Evolutionary conservation across 2,113 vertebrate genomes (phyloP).

Genomic region (Mohoua ochrocephala): DNA sequence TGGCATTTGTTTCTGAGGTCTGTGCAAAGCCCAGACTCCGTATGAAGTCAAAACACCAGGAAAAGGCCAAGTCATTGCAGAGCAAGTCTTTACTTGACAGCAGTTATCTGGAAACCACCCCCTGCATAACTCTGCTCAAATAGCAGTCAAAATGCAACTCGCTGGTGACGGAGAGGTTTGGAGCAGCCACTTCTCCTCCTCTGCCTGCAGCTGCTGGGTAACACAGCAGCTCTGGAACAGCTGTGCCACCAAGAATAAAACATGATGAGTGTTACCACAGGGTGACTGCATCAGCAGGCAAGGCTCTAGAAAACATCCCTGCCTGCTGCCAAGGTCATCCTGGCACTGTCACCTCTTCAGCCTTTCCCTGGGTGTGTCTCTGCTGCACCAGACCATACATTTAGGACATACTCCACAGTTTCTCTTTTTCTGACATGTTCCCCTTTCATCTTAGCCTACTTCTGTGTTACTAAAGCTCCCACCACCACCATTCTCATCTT

Average conservation of each 20-base stretch:
- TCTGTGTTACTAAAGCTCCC: background rate
- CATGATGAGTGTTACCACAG: background rate
- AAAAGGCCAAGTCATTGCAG: background rate
- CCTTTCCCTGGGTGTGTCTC: background rate
- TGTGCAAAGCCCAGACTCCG: background rate
- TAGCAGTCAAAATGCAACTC: background rate
- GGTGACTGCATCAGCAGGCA: background rate
- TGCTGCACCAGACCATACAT: background rate
- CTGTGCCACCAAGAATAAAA: background rate
- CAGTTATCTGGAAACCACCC: background rate
- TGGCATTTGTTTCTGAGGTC: background rate
- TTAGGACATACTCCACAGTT: background rate
- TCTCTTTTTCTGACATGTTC: background rate
- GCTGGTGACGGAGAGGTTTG: background rate
- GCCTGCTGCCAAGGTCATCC: background rate
- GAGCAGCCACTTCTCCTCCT: background rate
- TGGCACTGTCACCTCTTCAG: background rate
- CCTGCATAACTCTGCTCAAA: background rate
- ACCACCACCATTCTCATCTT: background rate
- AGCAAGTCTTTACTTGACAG: background rate
- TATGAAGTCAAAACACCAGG: background rate
- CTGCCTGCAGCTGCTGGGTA: background rate
- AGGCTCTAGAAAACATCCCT: background rate
- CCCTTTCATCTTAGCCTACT: background rate
- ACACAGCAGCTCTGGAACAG: background rate